Evolutionary conservation across 2,113 vertebrate genomes (phyloP).

Genomic region (Sorex fumeus): DNA sequence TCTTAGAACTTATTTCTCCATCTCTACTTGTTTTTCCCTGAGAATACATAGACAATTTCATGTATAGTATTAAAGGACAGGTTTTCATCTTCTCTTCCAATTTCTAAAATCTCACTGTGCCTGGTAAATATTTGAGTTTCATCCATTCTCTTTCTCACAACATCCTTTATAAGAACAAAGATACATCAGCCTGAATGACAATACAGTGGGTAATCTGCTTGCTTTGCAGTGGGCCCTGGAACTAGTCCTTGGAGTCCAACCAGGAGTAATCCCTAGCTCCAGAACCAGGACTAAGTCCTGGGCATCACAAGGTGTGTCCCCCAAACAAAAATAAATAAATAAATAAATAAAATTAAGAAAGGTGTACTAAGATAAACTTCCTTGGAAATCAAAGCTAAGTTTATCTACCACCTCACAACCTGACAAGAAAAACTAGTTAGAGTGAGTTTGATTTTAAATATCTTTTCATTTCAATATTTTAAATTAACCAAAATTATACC

Average conservation of each 20-base stretch:
- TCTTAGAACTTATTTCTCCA: rapidly evolving
- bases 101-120: neutral
- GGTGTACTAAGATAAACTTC: neutral
- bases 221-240: no score
- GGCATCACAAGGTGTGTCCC: no score
- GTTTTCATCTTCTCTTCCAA: neutral
- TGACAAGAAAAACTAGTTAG: neutral
- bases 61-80: no score
- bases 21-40: neutral
- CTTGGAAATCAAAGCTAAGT: neutral
- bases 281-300: no score
- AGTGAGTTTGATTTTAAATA: neutral
- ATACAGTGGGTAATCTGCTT: no score
- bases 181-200: no score
- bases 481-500: neutral
- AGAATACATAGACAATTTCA: neutral
- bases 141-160: no score
- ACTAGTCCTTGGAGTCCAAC: no score
- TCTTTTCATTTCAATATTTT: neutral
- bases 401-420: neutral
- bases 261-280: no score
- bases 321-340: no score
- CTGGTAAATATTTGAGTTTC: neutral
- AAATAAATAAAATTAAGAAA: neutral
- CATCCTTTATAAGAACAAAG: no score